Percentiles rank a stretch among this genome's conserved stretches.
These are phyloP conservation scores for Norana najaformis DNA, from an alignment of 2,888 invertebrate species.

Conservation along the genomic window DNA sequence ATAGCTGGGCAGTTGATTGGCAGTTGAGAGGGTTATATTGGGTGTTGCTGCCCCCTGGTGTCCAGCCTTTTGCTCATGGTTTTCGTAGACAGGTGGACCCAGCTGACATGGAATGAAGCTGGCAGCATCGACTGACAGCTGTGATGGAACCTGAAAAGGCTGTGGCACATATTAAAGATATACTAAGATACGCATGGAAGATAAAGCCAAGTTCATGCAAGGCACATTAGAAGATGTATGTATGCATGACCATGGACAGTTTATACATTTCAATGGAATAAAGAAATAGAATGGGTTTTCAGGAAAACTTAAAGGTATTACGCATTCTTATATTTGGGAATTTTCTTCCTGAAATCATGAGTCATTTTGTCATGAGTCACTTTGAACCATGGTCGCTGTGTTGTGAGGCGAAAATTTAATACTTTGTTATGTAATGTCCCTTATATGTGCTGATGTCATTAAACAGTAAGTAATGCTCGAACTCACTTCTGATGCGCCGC, in stretches of 20 bases:
- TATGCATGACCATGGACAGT: no score
- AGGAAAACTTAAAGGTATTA: neutral
- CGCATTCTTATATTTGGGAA: neutral
- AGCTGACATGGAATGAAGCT: constrained; percentile 36
- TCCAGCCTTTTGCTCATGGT: neutral
- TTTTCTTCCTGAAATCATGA: neutral
- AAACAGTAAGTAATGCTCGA: neutral
- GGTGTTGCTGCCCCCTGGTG: neutral
- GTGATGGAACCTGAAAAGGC: constrained; percentile 16
- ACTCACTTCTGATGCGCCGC: neutral
- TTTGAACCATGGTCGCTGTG: neutral
- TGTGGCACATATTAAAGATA: neutral
- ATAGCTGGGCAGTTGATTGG: constrained; percentile 50
- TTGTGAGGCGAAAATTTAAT: neutral
- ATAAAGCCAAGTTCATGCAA: neutral
- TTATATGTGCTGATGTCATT: neutral
- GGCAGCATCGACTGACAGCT: constrained; percentile 37
- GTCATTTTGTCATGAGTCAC: neutral
- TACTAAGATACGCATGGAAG: neutral
- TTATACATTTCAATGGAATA: neutral
- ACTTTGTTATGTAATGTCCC: no score
- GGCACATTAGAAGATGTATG: neutral
- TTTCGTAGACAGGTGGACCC: neutral
- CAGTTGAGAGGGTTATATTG: neutral
- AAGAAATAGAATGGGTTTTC: neutral